Conservation (phyloP, 2,113 vertebrate genomes). For the Myotis lucifugus region DNA sequence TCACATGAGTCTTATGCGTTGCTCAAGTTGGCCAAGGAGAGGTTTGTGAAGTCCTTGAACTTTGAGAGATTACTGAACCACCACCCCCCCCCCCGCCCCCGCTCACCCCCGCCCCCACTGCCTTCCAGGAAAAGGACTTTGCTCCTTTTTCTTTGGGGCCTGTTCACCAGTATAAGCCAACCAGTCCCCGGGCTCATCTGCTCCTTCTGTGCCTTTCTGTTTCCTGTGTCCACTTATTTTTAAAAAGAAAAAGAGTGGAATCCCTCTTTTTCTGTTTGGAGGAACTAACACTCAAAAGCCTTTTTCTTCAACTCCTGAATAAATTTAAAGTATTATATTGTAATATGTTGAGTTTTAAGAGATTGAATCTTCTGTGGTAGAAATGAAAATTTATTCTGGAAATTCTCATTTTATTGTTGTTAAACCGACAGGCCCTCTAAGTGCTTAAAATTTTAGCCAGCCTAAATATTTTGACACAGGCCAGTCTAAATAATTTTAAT, state of each 20-base stretch:
- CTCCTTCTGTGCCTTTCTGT: not conserved
- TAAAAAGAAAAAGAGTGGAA: not conserved
- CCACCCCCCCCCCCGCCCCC: too few species aligned
- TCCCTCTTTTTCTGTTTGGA: not conserved
- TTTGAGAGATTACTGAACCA: not conserved
- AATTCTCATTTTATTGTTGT: not conserved
- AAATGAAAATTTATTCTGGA: slow-evolving; percentile 3
- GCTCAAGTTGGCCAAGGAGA: not conserved
- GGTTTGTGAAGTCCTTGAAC: not conserved
- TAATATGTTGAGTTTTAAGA: not conserved
- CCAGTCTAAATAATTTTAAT: not conserved
- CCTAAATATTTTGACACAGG: not conserved
- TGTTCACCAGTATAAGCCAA: not conserved
- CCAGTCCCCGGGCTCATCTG: too few species aligned
- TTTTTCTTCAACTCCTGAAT: not conserved
- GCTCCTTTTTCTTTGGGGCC: not conserved
- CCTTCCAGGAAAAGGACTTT: not conserved
- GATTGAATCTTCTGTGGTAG: not conserved
- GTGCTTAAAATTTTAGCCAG: not conserved
- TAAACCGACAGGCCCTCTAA: not conserved
- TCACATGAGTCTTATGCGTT: not conserved
- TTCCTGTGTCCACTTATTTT: not conserved
- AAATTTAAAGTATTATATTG: not conserved
- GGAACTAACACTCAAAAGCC: not conserved
- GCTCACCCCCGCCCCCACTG: not conserved